Conservation (phyloP, 1,140 invertebrate species). For the Mactra quadrangularis region DNA sequence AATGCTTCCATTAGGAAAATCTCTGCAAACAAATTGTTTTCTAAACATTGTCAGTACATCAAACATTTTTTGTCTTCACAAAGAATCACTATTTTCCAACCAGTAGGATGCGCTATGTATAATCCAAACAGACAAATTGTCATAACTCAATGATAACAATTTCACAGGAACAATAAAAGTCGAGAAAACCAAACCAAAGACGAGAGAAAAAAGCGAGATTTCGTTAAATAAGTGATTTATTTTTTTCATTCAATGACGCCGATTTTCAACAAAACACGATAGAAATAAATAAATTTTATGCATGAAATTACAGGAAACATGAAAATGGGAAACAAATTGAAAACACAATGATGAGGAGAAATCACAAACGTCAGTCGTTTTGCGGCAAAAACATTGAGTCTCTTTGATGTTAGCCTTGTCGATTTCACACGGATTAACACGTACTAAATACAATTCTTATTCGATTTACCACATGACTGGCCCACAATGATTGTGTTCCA, state of each 20-base stretch:
- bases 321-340: conserved; percentile 17
- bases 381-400: background rate
- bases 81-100: too few species aligned
- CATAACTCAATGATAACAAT: too few species aligned
- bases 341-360: conserved; percentile 28
- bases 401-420: conserved; percentile 49
- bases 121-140: too few species aligned
- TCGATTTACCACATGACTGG: conserved; percentile 59
- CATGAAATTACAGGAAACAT: conserved; percentile 37
- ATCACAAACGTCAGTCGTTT: conserved; percentile 33
- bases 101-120: too few species aligned
- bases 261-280: conserved; percentile 28
- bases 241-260: conserved; percentile 29
- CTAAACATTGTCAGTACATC: too few species aligned
- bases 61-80: too few species aligned
- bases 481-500: conserved; percentile 58
- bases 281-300: conserved; percentile 25
- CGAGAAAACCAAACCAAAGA: too few species aligned
- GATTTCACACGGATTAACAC: conserved; percentile 63
- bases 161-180: too few species aligned
- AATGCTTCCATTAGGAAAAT: too few species aligned
- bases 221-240: conserved; percentile 11
- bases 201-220: too few species aligned
- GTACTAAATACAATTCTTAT: conserved; percentile 63
- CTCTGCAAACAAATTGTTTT: too few species aligned